Evolutionary conservation across 2,113 vertebrate genomes (phyloP).

Genomic region (Rhadina sibilatrix): DNA sequence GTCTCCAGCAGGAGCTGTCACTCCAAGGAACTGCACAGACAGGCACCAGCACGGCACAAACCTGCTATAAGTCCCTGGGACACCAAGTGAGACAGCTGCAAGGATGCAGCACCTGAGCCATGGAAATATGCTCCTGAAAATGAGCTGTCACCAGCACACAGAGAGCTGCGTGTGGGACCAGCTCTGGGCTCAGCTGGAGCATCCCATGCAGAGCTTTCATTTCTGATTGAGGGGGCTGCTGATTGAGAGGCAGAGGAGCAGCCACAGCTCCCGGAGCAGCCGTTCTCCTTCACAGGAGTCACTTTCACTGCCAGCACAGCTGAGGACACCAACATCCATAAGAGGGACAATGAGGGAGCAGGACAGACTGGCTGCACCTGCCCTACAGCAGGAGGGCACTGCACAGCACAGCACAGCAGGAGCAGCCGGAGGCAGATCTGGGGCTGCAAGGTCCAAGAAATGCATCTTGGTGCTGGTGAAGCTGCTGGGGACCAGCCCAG

Average conservation of each 20-base stretch:
- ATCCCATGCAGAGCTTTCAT: not conserved
- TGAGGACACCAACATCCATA: accelerated
- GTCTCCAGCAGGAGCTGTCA: not conserved
- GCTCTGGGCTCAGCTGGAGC: not conserved
- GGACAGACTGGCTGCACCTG: not conserved
- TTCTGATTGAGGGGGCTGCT: not conserved
- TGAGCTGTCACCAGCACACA: not conserved
- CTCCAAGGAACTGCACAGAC: not conserved
- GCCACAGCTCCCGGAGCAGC: not conserved
- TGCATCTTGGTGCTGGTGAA: not conserved
- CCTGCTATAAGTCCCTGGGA: not conserved
- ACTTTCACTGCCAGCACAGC: not conserved
- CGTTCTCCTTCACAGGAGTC: accelerated
- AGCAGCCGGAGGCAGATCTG: not conserved
- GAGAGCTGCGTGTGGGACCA: not conserved
- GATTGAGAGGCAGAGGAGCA: not conserved
- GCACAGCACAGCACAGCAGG: not conserved
- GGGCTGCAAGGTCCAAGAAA: not conserved
- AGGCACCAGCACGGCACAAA: not conserved
- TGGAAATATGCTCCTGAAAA: not conserved
- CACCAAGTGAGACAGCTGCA: not conserved
- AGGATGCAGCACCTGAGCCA: not conserved
- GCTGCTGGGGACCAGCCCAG: not conserved
- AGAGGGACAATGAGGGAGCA: not conserved
- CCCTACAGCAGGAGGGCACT: not conserved